phyloP scores from a whole-genome alignment of 2,797 vertebrate genomes.

The Hemibagrus guttatus region DNA sequence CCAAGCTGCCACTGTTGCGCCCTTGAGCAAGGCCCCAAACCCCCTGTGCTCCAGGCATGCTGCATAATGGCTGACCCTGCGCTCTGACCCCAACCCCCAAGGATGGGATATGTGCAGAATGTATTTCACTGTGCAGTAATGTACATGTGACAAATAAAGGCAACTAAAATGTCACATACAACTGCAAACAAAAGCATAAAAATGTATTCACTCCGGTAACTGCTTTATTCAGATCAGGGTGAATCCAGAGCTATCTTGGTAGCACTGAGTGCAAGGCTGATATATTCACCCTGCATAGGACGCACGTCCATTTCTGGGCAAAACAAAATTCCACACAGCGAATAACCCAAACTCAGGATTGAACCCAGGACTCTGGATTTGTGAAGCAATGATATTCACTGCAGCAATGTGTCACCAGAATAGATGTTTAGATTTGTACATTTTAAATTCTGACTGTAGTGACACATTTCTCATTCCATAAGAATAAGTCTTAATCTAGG shows the following conservation, averaged over 20 bases:
- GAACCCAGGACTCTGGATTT: neutral
- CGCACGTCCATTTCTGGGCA: neutral
- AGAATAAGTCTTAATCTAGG: neutral
- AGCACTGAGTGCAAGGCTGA: neutral
- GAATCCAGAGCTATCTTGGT: neutral
- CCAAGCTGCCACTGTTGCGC: too few relatives aligned
- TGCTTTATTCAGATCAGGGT: neutral
- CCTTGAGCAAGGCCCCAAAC: too few relatives aligned
- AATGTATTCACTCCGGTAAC: neutral
- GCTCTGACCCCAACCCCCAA: too few relatives aligned
- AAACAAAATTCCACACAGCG: neutral
- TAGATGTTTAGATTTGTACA: neutral
- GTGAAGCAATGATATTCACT: neutral
- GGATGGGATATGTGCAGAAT: too few relatives aligned
- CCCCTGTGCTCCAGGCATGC: too few relatives aligned
- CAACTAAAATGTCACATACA: neutral
- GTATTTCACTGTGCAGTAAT: too few relatives aligned
- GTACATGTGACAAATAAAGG: too few relatives aligned
- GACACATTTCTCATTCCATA: neutral
- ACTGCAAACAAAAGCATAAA: neutral
- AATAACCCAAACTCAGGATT: neutral
- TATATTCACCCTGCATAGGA: neutral
- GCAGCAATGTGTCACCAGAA: neutral
- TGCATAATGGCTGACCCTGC: too few relatives aligned
- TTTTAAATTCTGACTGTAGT: neutral